phyloP scores from a whole-genome alignment of 92 coral and sea anemone genomes.

The Hydrozoanthus gracilis region DNA sequence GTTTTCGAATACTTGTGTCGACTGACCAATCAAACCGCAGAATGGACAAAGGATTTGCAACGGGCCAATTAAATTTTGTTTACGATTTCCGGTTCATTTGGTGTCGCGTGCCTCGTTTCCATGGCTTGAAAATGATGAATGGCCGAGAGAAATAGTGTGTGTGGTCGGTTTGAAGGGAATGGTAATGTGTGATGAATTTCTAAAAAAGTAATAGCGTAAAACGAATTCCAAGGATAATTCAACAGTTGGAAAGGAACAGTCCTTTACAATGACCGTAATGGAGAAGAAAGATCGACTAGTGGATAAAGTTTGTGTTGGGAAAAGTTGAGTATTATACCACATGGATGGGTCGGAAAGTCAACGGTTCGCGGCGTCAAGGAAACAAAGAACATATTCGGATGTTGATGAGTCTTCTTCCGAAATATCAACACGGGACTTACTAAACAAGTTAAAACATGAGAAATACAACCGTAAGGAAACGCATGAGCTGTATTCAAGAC shows the following conservation, averaged over 20 bases:
- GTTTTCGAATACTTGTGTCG: neutral
- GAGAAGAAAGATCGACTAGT: neutral
- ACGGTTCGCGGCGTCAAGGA: conserved; percentile 65
- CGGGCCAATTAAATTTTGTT: conserved; percentile 22
- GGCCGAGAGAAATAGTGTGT: neutral
- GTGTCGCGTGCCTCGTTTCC: conserved; percentile 90
- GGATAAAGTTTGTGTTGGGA: conserved; percentile 2
- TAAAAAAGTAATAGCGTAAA: neutral
- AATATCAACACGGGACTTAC: conserved; percentile 66
- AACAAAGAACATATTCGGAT: conserved; percentile 61
- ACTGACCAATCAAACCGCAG: conserved; percentile 21
- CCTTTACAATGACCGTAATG: neutral
- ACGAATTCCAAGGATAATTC: neutral
- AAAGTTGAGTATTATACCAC: conserved; percentile 11
- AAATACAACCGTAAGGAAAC: conserved; percentile 65
- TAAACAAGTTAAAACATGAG: conserved; percentile 58
- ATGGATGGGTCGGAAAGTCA: conserved; percentile 81
- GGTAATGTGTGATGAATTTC: conserved; percentile 13
- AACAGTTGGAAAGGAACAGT: neutral
- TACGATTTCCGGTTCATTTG: conserved; percentile 3
- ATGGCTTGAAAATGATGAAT: conserved; percentile 62
- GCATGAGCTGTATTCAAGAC: conserved; percentile 77
- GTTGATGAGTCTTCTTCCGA: conserved; percentile 77
- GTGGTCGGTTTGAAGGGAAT: neutral
- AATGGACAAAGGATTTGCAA: neutral